A percentile compares a stretch with the other conserved stretches of the same genome.
phyloP scores from a whole-genome alignment of 2,113 vertebrate genomes.

The Notothenia coriiceps region DNA sequence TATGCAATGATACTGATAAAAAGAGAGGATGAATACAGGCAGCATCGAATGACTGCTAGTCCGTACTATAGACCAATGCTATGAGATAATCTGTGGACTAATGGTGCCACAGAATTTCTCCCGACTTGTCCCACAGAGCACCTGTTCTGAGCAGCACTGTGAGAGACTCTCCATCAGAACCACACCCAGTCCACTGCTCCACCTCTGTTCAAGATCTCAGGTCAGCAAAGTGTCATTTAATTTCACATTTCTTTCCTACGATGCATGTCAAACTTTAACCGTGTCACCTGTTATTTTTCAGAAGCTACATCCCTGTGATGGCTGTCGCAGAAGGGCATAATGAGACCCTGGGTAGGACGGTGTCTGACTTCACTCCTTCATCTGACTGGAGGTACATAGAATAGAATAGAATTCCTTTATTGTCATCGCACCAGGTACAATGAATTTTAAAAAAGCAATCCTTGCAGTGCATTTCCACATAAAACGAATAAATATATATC shows the following conservation, averaged over 20 bases:
- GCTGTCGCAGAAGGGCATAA: constrained; percentile 9
- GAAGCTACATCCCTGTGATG: constrained; percentile 14
- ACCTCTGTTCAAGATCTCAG: constrained; percentile 38
- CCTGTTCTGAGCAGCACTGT: constrained; percentile 16
- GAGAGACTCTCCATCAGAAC: background rate
- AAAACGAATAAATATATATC: too few relatives aligned
- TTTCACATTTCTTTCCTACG: background rate
- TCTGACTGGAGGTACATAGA: constrained; percentile 63
- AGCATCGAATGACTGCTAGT: too few relatives aligned
- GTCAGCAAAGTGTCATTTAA: constrained; percentile 36
- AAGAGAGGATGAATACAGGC: background rate
- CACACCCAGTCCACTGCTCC: background rate
- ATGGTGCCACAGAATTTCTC: background rate
- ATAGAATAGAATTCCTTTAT: too few relatives aligned
- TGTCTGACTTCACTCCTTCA: constrained; percentile 24
- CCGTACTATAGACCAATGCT: background rate
- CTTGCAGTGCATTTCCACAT: too few relatives aligned
- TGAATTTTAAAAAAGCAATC: too few relatives aligned
- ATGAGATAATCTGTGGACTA: background rate
- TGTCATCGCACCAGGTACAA: too few relatives aligned
- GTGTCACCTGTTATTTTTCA: constrained; percentile 28
- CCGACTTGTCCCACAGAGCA: constrained; percentile 18
- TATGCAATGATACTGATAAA: background rate
- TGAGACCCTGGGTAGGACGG: background rate
- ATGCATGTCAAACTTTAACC: background rate